phyloP scores from a whole-genome alignment of 2,888 invertebrate genomes.

The Xestia xanthographa region DNA sequence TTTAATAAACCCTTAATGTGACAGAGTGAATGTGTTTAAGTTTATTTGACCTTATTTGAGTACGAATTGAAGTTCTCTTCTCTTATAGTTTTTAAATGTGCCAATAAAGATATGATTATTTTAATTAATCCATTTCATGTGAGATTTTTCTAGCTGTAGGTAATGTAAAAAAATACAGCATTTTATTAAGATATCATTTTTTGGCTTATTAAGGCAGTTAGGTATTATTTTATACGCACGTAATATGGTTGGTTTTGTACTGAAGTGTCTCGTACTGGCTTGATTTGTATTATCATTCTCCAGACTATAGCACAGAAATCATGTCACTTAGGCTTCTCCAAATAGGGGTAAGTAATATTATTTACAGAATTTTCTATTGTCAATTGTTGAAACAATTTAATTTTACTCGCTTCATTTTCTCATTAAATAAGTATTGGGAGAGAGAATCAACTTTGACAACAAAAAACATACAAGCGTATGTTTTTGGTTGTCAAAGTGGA shows the following conservation, averaged over 20 bases:
- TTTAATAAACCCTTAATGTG: constrained; percentile 85
- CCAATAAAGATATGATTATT: neutral
- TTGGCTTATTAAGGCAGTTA: neutral
- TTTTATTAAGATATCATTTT: neutral
- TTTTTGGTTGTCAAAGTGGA: neutral
- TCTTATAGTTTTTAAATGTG: neutral
- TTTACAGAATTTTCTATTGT: constrained; percentile 8
- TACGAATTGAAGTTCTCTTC: constrained; percentile 58
- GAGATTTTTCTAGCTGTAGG: neutral
- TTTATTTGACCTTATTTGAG: constrained; percentile 60
- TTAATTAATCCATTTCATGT: neutral
- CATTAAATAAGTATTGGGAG: neutral
- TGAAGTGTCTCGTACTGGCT: neutral
- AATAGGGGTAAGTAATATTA: neutral
- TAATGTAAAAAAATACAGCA: neutral
- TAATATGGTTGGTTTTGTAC: neutral
- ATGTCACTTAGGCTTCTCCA: neutral
- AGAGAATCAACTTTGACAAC: too few relatives aligned
- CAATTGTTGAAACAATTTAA: neutral
- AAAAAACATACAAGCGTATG: neutral
- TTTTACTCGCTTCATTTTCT: neutral
- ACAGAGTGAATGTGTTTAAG: constrained; percentile 82
- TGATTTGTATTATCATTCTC: constrained; percentile 10
- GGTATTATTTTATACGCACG: neutral
- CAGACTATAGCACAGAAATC: neutral